Evolutionary conservation across 1,140 invertebrate species (phyloP).

Genomic region (Drosophila tani): DNA sequence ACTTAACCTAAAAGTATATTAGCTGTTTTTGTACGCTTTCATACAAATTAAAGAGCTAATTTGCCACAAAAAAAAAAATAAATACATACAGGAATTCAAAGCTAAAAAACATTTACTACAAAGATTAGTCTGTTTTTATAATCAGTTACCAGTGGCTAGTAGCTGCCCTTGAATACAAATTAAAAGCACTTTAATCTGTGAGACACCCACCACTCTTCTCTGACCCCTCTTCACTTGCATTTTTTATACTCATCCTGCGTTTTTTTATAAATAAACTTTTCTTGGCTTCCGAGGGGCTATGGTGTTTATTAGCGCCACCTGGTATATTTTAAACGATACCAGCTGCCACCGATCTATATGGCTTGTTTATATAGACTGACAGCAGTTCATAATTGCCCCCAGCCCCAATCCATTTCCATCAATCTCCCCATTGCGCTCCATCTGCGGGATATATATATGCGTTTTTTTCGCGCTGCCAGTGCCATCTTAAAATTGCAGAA

Average conservation of each 20-base stretch:
- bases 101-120: too few relatives aligned
- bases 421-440: conserved; percentile 9
- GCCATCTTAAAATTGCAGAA: conserved; percentile 33
- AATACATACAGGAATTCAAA: too few relatives aligned
- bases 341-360: conserved; percentile 21
- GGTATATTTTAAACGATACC: conserved; percentile 30
- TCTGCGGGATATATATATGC: conserved; percentile 3
- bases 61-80: too few relatives aligned
- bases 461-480: conserved; percentile 10
- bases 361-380: conserved; percentile 27
- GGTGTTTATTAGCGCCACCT: conserved; percentile 50
- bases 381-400: conserved; percentile 61
- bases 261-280: conserved; percentile 9
- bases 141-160: too few relatives aligned
- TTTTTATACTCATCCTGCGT: not conserved
- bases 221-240: too few relatives aligned
- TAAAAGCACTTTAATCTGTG: not conserved
- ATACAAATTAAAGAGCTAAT: too few relatives aligned
- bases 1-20: too few relatives aligned
- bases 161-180: too few relatives aligned
- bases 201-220: too few relatives aligned
- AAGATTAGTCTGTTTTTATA: too few relatives aligned
- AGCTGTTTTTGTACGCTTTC: too few relatives aligned
- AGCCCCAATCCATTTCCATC: conserved; percentile 21
- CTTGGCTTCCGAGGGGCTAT: conserved; percentile 1